Percentiles rank a stretch among this genome's conserved stretches.
Conservation (phyloP, 2,888 invertebrate genomes). For the Eulithis testata region DNA sequence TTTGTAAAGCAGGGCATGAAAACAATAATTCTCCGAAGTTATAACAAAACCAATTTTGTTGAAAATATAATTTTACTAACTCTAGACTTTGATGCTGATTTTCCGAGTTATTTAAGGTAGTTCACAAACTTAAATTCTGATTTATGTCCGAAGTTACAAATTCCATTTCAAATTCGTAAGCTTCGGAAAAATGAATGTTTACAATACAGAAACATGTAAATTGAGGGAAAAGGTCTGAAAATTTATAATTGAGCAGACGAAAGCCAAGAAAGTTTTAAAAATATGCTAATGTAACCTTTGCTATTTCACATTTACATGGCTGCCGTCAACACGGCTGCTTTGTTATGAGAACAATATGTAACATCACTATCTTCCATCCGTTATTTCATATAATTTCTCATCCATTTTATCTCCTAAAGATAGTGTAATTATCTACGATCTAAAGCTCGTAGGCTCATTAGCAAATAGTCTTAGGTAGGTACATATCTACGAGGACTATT, state of each 20-base stretch:
- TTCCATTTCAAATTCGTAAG: conserved; percentile 15
- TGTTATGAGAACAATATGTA: no score
- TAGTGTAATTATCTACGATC: no score
- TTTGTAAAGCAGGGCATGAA: background rate
- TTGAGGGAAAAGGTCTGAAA: conserved; percentile 31
- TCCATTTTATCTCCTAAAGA: no score
- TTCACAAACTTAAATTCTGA: conserved; percentile 22
- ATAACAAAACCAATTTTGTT: conserved; percentile 15
- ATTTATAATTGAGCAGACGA: conserved; percentile 36
- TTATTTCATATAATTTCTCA: no score
- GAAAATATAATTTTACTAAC: conserved; percentile 13
- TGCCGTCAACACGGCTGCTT: no score
- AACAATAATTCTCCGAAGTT: background rate
- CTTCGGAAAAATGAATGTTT: conserved; percentile 26
- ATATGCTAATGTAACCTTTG: conserved; percentile 43
- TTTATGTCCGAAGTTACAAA: conserved; percentile 28
- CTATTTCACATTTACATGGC: no score
- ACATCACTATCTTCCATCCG: no score
- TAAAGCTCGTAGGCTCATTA: no score
- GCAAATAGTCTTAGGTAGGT: no score
- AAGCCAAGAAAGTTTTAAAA: conserved; percentile 30
- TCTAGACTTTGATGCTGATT: conserved; percentile 9
- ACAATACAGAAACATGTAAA: conserved; percentile 34
- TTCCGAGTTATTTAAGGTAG: conserved; percentile 13
- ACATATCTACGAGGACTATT: no score